Conservation (phyloP, 1,140 invertebrate species). For the Sitodiplosis mosellana region DNA sequence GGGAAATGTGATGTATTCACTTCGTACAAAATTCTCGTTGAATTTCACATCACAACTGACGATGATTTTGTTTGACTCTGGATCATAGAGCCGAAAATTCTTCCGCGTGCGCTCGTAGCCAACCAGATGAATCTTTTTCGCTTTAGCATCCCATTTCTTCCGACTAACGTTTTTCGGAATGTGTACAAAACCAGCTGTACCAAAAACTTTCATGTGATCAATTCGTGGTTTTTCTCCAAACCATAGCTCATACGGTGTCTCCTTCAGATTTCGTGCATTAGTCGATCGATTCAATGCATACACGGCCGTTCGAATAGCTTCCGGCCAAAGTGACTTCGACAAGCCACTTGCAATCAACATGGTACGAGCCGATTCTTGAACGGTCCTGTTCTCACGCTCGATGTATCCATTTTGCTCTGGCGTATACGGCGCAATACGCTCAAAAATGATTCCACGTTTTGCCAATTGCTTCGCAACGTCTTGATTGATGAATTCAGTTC, state of each 20-base stretch:
- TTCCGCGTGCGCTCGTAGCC: too few species aligned
- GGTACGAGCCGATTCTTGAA: too few species aligned
- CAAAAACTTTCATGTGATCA: conserved; percentile 12
- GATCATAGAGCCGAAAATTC: too few species aligned
- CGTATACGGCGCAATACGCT: conserved; percentile 6
- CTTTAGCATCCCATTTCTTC: conserved; percentile 19
- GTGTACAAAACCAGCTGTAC: too few species aligned
- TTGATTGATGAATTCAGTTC: conserved; percentile 15
- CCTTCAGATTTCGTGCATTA: too few species aligned
- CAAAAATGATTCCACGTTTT: conserved; percentile 5
- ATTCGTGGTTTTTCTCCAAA: conserved; percentile 11
- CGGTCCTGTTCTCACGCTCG: conserved; percentile 9
- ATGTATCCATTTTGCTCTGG: conserved; percentile 8
- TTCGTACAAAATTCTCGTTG: too few species aligned
- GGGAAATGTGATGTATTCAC: too few species aligned
- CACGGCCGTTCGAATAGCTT: conserved; percentile 21
- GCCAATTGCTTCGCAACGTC: background rate
- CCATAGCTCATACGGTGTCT: too few species aligned
- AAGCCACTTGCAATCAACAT: conserved; percentile 6
- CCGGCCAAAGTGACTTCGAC: conserved; percentile 20
- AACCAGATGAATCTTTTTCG: too few species aligned
- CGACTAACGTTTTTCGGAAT: too few species aligned
- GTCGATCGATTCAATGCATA: conserved; percentile 22
- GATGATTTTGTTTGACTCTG: too few species aligned
- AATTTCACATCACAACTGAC: too few species aligned